phyloP scores from a whole-genome alignment of 2,888 invertebrate species.

The Pristionchus arcanus region DNA sequence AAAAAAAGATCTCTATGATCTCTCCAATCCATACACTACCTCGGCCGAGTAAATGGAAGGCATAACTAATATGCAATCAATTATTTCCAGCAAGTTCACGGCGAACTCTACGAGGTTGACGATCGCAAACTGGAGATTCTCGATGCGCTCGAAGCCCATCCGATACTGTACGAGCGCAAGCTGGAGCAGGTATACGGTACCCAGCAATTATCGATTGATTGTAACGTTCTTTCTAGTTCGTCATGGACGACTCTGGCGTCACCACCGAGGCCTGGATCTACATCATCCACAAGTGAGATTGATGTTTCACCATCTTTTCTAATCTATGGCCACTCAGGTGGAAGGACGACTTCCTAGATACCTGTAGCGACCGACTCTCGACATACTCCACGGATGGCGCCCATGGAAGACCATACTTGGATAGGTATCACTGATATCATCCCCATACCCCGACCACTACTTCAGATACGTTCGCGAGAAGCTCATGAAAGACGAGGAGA shows the following conservation, averaged over 20 bases:
- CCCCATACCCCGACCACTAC: neutral
- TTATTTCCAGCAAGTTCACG: slow-evolving; percentile 67
- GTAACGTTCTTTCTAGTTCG: neutral
- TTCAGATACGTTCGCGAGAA: slow-evolving; percentile 45
- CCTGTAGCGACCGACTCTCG: slow-evolving; percentile 57
- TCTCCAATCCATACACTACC: neutral
- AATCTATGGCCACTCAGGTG: neutral
- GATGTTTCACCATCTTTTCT: neutral
- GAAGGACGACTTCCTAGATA: slow-evolving; percentile 10
- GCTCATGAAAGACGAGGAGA: slow-evolving; percentile 51
- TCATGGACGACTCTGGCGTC: slow-evolving; percentile 9
- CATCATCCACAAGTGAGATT: slow-evolving; percentile 53
- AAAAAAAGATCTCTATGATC: neutral
- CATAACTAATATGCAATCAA: neutral
- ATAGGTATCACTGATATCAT: slow-evolving; percentile 60
- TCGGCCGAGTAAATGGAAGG: neutral
- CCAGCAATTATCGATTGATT: neutral
- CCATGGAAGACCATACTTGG: slow-evolving; percentile 70
- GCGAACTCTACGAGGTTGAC: slow-evolving; percentile 74
- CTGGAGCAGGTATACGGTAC: slow-evolving; percentile 54
- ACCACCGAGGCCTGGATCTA: slow-evolving; percentile 49
- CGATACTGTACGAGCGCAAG: slow-evolving; percentile 67
- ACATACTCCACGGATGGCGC: slow-evolving; percentile 66
- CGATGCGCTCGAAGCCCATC: slow-evolving; percentile 75
- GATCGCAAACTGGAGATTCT: slow-evolving; percentile 66